Evolutionary conservation across 2,888 invertebrate genomes (phyloP), one percentile per base, ranked within the genome.

Genomic region (Erpobdella octoculata): DNA sequence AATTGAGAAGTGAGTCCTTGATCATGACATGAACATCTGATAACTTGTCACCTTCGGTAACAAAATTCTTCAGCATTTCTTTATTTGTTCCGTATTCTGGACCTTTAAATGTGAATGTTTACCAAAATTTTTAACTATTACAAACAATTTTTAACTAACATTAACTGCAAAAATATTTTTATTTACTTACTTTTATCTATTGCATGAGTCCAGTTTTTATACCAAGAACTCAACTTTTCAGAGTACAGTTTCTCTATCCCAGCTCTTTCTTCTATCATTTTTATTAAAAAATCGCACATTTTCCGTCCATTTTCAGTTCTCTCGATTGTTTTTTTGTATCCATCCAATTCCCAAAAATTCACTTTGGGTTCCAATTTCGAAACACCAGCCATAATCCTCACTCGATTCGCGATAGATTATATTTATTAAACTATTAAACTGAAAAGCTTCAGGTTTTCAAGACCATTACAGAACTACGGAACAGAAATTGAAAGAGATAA

Each of bases 211-310:
- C 71, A 71, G 28, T 67, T 66, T 36, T 53, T 66, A 31, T 67
- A 66, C 71, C 71, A 71, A 5, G 21, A 21, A 46, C 65, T 71
- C 12, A 71, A 38, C 36, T 53, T 67, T 9, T 58, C 38, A 33
- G 71, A 31, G 28, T 71, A 71, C 36, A n/a, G 38, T 59, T 71
- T 66, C 33, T 71, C 71, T 9, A 71, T 66, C 0, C 36, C 25
- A 12, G 71, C 71, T 59, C 71, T 71, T 37, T 71, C 71, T 15
- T 71, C 67, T 53, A 71, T 67, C 71, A 71, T 36, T 37, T 67
- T 67, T 53, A 48, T 58, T 0, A 71, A 28, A 35, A 67, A 66
- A 28, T 71, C 65, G 58, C 66, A 41, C 59, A 71, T 66, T 21
- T 67, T 67, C 25, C 37, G 31, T 18, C 71, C 71, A 67, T 71